Evolutionary conservation across 2,797 vertebrate species (phyloP), one percentile per base, ranked within the genome.

Genomic region (Pygocentrus nattereri): DNA sequence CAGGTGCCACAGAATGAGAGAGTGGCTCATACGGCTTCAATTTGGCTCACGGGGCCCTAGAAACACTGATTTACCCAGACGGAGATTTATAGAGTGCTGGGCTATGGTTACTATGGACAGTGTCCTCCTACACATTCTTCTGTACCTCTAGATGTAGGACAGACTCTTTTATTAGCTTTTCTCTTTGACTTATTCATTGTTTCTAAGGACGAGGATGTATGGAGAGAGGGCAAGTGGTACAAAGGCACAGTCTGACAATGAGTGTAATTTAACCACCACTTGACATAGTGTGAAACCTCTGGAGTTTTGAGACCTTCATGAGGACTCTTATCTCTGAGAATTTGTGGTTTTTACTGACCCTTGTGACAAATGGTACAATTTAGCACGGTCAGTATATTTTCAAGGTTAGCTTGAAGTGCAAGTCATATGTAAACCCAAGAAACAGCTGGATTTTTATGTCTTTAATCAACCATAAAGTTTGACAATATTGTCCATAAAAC

Each of bases 51-150:
- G 68, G 80, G 84, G 67, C 72, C 73, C 44, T 38, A 81, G 38
- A 73, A 85, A 74, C 56, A 67, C 79, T 80, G 83, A 85, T 83
- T 83, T 78, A 82, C 31, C 76, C 62, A 78, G 68, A 78, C 77
- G 56, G 73, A 72, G 73, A 82, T 84, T 74, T 79, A 81, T 81
- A 73, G 72, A 82, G 79, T 65, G 31, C 67, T 47, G 52, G 59
- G 76, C 21, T 38, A 80, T 56, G 54, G 79, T 67, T 80, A 54
- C 74, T 77, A 86, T 74, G 73, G 79, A 84, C 80, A 75, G 67
- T 65, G 49, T 81, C 80, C 47, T 80, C 79, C 80, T 77, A 68
- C 82, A 82, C 83, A 85, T 88, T 85, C 79, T 68, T 86, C 30
- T 30, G 4, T 58, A 50, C 61, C 34, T 15, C 13, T 68, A 44